phyloP scores from a whole-genome alignment of 2,888 invertebrate species.

The Agonopterix subpropinquella region DNA sequence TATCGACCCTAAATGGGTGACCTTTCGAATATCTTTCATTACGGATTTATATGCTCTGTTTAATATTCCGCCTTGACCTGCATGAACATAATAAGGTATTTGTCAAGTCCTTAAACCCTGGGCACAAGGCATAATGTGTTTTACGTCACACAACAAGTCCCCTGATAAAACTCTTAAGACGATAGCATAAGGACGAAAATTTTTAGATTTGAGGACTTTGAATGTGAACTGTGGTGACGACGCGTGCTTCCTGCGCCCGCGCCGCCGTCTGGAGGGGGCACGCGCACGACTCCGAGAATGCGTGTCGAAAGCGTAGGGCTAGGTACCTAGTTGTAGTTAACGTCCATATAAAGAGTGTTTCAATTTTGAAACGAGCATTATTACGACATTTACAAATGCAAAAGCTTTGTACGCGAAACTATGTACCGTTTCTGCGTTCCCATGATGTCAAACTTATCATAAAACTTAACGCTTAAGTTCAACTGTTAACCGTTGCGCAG shows the following conservation, averaged over 20 bases:
- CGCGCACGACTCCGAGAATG: constrained; percentile 50
- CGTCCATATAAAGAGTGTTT: constrained; percentile 34
- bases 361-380: neutral
- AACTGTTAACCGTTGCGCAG: too few relatives aligned
- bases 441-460: too few relatives aligned
- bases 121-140: constrained; percentile 21
- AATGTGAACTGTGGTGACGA: constrained; percentile 25
- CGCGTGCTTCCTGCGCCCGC: constrained; percentile 61
- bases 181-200: too few relatives aligned
- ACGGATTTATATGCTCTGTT: neutral
- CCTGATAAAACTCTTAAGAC: too few relatives aligned
- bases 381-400: too few relatives aligned
- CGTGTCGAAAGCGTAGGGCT: constrained; percentile 37
- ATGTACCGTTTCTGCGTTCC: too few relatives aligned
- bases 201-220: too few relatives aligned
- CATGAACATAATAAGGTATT: constrained; percentile 40
- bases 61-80: constrained; percentile 32
- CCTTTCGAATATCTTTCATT: too few relatives aligned
- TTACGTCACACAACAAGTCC: constrained; percentile 12
- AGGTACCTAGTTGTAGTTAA: constrained; percentile 29
- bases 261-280: constrained; percentile 29
- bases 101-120: constrained; percentile 38
- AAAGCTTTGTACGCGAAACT: too few relatives aligned
- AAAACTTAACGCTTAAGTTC: too few relatives aligned
- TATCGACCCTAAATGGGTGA: too few relatives aligned